Percentiles rank a stretch among this genome's conserved stretches.
Conservation (phyloP, 1,140 invertebrate species). For the Listronotus bonariensis region DNA sequence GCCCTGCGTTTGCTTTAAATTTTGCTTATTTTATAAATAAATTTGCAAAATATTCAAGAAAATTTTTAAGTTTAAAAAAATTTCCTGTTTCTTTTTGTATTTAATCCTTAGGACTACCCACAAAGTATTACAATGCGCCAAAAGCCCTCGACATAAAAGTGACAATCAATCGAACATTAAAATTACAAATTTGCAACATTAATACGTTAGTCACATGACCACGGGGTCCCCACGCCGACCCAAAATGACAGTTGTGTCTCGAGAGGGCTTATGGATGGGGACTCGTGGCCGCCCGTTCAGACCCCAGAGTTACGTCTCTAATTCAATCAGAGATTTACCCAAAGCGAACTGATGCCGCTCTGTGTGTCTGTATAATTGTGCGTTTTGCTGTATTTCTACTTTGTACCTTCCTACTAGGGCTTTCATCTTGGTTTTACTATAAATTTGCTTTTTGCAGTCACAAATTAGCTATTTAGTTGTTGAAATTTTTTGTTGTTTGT, state of each 20-base stretch:
- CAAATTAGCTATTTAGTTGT: too few species aligned
- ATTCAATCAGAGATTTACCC: slow-evolving; percentile 37
- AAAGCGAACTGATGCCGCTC: slow-evolving; percentile 24
- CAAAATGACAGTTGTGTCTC: slow-evolving; percentile 9
- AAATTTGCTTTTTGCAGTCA: background rate
- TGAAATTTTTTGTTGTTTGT: too few species aligned
- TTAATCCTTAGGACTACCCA: too few species aligned
- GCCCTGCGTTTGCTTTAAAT: too few species aligned
- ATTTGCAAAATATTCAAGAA: too few species aligned
- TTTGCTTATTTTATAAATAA: too few species aligned
- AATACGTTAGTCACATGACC: slow-evolving; percentile 9
- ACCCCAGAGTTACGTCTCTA: slow-evolving; percentile 19
- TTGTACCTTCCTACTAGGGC: slow-evolving; percentile 8
- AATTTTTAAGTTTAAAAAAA: too few species aligned
- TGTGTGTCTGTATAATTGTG: slow-evolving; percentile 29
- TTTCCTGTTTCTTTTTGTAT: too few species aligned
- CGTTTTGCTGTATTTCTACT: slow-evolving; percentile 29
- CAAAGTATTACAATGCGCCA: too few species aligned
- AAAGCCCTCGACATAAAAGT: too few species aligned
- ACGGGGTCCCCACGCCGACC: background rate
- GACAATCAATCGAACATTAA: background rate
- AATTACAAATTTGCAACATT: background rate
- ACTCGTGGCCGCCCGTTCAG: background rate
- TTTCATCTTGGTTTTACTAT: background rate
- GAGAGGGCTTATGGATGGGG: background rate